Conservation (phyloP, 2,113 vertebrate species). For the Passer montanus region DNA sequence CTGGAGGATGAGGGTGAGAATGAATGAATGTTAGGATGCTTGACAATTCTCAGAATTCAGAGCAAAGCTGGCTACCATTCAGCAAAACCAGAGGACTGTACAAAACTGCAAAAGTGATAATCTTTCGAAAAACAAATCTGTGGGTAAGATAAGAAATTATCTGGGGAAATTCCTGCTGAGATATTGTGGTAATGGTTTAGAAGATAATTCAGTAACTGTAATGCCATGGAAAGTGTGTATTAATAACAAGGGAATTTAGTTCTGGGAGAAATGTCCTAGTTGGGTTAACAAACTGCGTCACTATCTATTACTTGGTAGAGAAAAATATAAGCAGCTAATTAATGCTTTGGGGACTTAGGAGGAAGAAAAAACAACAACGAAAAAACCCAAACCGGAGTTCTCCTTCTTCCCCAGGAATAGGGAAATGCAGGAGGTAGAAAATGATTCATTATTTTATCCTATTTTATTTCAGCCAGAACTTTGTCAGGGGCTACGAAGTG, state of each 20-base stretch:
- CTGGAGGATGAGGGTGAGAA: background rate
- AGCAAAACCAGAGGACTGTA: background rate
- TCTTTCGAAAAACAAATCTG: background rate
- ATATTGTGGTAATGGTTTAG: background rate
- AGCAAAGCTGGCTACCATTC: background rate
- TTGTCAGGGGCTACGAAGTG: background rate
- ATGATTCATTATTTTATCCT: background rate
- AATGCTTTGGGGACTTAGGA: slow-evolving; percentile 30
- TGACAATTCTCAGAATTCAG: background rate
- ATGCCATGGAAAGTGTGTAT: background rate
- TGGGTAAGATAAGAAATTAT: background rate
- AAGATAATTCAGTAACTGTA: background rate
- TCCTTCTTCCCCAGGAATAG: background rate
- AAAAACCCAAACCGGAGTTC: background rate
- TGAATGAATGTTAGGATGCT: rapidly evolving
- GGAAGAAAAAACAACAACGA: background rate
- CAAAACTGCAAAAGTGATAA: background rate
- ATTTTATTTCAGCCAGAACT: slow-evolving; percentile 21
- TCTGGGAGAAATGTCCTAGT: background rate
- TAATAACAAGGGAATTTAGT: slow-evolving; percentile 16
- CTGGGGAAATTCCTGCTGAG: background rate
- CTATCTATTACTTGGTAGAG: slow-evolving; percentile 28
- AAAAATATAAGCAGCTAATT: slow-evolving; percentile 63
- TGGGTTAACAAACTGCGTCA: slow-evolving; percentile 35
- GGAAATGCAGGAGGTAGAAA: slow-evolving; percentile 11